Evolutionary conservation across 1,140 invertebrate species (phyloP), one percentile per base, ranked within the genome.

Genomic region (Drosophila lacteicornis): DNA sequence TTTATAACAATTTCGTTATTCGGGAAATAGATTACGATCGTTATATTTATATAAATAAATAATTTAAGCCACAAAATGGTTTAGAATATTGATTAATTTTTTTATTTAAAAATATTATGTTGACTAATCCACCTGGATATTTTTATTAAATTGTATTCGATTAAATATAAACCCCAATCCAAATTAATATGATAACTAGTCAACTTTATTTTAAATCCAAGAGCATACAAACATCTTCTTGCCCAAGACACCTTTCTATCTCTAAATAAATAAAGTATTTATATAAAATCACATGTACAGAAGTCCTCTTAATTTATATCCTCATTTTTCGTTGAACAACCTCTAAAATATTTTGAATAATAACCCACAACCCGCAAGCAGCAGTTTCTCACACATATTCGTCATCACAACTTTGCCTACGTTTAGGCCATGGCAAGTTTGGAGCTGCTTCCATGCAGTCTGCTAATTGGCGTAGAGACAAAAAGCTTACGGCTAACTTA

Each of bases 401-500:
- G n/a, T 51, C 30, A 63, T 51, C 12, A 11, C 13, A 36, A 45
- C 36, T 45, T 49, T 22, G 15, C 66, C 46, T 30, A 27, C 9
- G 25, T 22, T 66, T 45, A 45, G 38, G 19, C 15, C 15, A 4
- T 13, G 22, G n/a, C 27, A 36, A 50, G 27, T 55, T 66, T 30
- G 22, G 50, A 50, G 65, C 40, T 51, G 46, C 15, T 59, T 22
- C 49, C 63, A 38, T 40, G 22, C 46, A 60, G 27, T 22, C 58
- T 62, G 69, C 71, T 75, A 75, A 75, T 75, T 75, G 57, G 42
- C 40, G 58, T 40, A 61, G 22, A 75, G 69, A 63, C 69, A 58
- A 40, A 76, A 58, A 67, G 60, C 69, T 55, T 74, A 73, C 30
- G 69, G 71, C 69, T 75, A 74, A 55, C 49, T 75, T 42, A 75